phyloP scores from a whole-genome alignment of 2,888 invertebrate species.

The Tinea semifulvella region DNA sequence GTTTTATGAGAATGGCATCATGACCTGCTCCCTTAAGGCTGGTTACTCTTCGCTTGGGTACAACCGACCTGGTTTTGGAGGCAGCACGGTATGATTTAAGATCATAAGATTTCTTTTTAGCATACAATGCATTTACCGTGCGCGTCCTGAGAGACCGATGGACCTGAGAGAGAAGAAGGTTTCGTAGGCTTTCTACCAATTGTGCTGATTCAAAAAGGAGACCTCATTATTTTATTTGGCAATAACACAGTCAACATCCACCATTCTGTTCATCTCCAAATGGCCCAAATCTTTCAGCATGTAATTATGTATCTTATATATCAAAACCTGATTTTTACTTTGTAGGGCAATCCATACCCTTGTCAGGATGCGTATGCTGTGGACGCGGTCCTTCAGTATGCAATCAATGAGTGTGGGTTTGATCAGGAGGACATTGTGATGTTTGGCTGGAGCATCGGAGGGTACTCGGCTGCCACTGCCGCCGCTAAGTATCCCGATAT shows the following conservation, averaged over 20 bases:
- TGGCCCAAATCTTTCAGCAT: too few species aligned
- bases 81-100: constrained; percentile 86
- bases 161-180: too few species aligned
- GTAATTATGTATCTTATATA: too few species aligned
- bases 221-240: too few species aligned
- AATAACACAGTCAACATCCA: too few species aligned
- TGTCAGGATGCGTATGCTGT: constrained; percentile 87
- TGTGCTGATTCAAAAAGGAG: too few species aligned
- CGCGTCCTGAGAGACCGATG: too few species aligned
- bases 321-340: constrained; percentile 28
- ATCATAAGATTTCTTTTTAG: too few species aligned
- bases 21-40: constrained; percentile 83
- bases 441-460: constrained; percentile 98
- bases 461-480: constrained; percentile 89
- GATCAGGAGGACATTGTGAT: constrained; percentile 81
- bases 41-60: constrained; percentile 95
- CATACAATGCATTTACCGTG: too few species aligned
- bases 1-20: constrained; percentile 96
- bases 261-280: too few species aligned
- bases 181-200: too few species aligned
- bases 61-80: constrained; percentile 98
- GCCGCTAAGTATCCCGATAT: constrained; percentile 89
- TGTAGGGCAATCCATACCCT: constrained; percentile 73
- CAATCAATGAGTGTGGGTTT: constrained; percentile 83
- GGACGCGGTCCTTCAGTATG: constrained; percentile 92